phyloP scores from a whole-genome alignment of 1,140 invertebrate genomes.

The Lasioglossum baleicum region DNA sequence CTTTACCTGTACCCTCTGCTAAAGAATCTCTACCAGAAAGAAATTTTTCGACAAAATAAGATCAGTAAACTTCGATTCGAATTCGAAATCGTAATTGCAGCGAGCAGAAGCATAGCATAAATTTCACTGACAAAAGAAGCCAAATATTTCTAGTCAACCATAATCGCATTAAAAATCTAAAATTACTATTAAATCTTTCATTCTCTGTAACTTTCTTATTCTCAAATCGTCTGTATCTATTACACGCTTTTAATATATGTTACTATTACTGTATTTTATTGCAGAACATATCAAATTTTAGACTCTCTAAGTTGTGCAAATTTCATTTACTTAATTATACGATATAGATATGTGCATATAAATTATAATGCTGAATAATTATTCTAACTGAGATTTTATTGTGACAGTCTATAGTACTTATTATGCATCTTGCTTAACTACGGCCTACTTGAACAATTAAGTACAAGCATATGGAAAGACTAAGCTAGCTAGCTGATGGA shows the following conservation, averaged over 20 bases:
- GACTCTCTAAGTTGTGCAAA: not conserved
- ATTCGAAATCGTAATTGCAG: constrained; percentile 5
- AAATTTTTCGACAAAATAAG: constrained; percentile 36
- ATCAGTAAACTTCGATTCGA: constrained; percentile 7
- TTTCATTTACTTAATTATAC: not conserved
- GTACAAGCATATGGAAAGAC: constrained; percentile 40
- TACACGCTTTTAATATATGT: constrained; percentile 9
- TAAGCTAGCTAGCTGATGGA: constrained; percentile 41
- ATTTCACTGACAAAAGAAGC: constrained; percentile 23
- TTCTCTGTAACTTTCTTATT: not conserved
- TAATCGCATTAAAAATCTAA: constrained; percentile 17
- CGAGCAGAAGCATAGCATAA: constrained; percentile 24
- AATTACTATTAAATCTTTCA: constrained; percentile 16
- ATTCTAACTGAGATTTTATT: too few relatives aligned
- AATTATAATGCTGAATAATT: too few relatives aligned
- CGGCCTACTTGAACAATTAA: constrained; percentile 54
- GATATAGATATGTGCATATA: too few relatives aligned
- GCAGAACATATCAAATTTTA: too few relatives aligned
- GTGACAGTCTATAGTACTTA: constrained; percentile 9
- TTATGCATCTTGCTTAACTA: constrained; percentile 37
- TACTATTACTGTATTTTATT: too few relatives aligned
- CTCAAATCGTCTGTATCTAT: too few relatives aligned
- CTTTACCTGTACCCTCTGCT: too few relatives aligned
- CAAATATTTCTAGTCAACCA: constrained; percentile 39
- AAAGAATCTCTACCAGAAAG: constrained; percentile 90